Evolutionary conservation across 2,113 vertebrate genomes (phyloP).

Genomic region (Microcebus ravelobensis): DNA sequence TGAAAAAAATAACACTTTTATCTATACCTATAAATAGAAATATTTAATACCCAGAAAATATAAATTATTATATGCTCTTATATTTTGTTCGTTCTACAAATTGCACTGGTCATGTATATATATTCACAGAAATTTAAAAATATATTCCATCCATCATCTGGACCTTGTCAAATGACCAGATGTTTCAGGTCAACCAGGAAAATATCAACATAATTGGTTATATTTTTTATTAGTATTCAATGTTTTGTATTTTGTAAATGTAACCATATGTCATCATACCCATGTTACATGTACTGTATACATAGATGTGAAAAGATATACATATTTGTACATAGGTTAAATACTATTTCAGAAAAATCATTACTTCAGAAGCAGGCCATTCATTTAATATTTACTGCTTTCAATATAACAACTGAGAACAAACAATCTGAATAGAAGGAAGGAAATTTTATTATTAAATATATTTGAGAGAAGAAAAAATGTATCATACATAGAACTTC

Average conservation of each 20-base stretch:
- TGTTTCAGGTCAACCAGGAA: not conserved
- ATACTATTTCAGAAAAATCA: not conserved
- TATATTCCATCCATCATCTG: not conserved
- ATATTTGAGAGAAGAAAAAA: not conserved
- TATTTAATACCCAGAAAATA: not conserved
- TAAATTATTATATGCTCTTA: not conserved
- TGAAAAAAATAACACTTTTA: not conserved
- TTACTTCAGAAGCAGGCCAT: not conserved
- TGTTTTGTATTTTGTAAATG: not conserved
- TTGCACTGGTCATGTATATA: not conserved
- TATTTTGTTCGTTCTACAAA: not conserved
- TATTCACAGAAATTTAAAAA: not conserved
- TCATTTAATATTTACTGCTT: not conserved
- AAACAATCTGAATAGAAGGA: not conserved
- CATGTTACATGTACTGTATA: not conserved
- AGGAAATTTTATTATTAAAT: not conserved
- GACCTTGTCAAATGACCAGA: not conserved
- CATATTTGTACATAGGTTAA: not conserved
- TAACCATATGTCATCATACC: not conserved
- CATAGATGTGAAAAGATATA: not conserved
- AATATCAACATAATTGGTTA: not conserved
- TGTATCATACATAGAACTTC: not conserved
- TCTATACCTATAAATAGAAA: not conserved
- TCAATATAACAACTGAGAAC: not conserved
- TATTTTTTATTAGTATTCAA: not conserved